Percentiles rank a stretch among this genome's conserved stretches.
phyloP scores from a whole-genome alignment of 2,888 invertebrate genomes.

The Acrocyrtus sp. region DNA sequence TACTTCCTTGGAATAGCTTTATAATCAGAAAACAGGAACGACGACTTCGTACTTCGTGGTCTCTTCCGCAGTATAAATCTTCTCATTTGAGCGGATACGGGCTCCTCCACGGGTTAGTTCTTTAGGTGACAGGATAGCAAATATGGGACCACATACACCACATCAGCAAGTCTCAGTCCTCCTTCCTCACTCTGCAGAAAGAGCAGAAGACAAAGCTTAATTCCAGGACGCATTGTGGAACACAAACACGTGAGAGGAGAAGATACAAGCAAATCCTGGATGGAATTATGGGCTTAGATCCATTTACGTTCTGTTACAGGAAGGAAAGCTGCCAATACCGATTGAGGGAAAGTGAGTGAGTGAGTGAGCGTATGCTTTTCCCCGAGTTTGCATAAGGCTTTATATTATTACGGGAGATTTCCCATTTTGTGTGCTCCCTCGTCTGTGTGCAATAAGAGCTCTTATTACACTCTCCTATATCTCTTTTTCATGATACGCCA shows the following conservation, averaged over 20 bases:
- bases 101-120: neutral
- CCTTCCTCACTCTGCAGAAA: neutral
- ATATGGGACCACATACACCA: conserved; percentile 1
- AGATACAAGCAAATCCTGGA: conserved; percentile 20
- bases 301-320: conserved; percentile 9
- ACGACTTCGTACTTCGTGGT: neutral
- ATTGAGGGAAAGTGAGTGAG: neutral
- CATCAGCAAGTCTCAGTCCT: neutral
- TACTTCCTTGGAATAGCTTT: neutral
- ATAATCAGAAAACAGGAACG: neutral
- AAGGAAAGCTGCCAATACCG: neutral
- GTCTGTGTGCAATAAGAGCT: neutral
- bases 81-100: neutral
- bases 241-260: conserved; percentile 14
- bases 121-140: conserved; percentile 21
- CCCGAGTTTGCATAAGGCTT: neutral
- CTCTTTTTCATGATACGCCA: neutral
- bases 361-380: neutral
- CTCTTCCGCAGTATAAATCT: neutral
- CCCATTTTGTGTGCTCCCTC: neutral
- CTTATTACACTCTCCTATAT: neutral
- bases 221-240: neutral
- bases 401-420: neutral
- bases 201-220: neutral
- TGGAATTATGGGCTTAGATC: conserved; percentile 22